Percentiles rank a stretch among this genome's conserved stretches.
These are phyloP conservation scores for Neolamprologus brichardi DNA, from an alignment of 2,113 vertebrate species.

Conservation along the genomic window DNA sequence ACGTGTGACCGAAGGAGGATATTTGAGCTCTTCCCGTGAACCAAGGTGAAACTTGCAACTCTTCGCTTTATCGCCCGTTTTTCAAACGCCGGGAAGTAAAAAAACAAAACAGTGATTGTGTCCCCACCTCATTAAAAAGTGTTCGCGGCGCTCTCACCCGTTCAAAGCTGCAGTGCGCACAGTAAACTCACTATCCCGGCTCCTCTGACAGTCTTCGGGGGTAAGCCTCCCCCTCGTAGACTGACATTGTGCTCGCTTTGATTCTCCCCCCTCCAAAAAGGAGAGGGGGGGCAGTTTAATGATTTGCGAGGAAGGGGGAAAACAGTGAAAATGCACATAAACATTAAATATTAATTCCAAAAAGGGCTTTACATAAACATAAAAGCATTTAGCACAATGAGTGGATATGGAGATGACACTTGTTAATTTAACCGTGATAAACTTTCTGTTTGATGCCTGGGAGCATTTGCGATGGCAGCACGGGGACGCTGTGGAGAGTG, in stretches of 20 bases:
- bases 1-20: neutral
- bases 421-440: slow-evolving; percentile 73
- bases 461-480: slow-evolving; percentile 58
- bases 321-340: slow-evolving; percentile 53
- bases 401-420: slow-evolving; percentile 71
- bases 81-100: slow-evolving; percentile 20
- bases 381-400: slow-evolving; percentile 69
- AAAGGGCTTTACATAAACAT: slow-evolving; percentile 72
- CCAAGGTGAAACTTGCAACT: slow-evolving; percentile 15
- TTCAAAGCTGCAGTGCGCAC: slow-evolving; percentile 43
- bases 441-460: slow-evolving; percentile 70
- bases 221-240: slow-evolving; percentile 61
- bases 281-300: slow-evolving; percentile 58
- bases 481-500: slow-evolving; percentile 56
- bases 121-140: slow-evolving; percentile 64
- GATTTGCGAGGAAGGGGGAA: slow-evolving; percentile 52
- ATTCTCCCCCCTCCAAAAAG: slow-evolving; percentile 32
- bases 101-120: slow-evolving; percentile 26
- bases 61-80: slow-evolving; percentile 26
- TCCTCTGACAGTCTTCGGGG: slow-evolving; percentile 63
- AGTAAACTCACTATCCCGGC: slow-evolving; percentile 51
- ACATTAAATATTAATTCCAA: slow-evolving; percentile 76
- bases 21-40: neutral
- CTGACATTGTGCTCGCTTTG: slow-evolving; percentile 70
- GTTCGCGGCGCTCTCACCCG: slow-evolving; percentile 37